phyloP scores from a whole-genome alignment of 2,888 invertebrate genomes.

The Tetrapedia diversipes region DNA sequence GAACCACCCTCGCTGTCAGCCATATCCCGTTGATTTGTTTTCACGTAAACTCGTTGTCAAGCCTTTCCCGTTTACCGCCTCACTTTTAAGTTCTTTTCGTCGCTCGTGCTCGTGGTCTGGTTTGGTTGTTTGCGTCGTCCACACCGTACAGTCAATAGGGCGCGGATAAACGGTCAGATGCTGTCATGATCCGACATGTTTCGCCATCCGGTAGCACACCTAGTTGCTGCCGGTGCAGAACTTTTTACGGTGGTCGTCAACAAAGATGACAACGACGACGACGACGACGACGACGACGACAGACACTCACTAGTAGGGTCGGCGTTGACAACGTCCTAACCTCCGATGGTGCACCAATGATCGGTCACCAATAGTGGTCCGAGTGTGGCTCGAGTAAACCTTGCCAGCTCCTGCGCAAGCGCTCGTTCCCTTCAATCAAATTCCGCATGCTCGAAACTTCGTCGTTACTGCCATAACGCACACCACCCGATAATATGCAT shows the following conservation, averaged over 20 bases:
- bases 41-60: constrained; percentile 54
- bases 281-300: constrained; percentile 24
- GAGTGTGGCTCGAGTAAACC: constrained; percentile 52
- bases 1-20: constrained; percentile 97
- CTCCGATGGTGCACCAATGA: constrained; percentile 60
- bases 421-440: constrained; percentile 68
- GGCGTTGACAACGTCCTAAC: constrained; percentile 49
- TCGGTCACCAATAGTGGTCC: constrained; percentile 64
- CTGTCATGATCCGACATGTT: constrained; percentile 52
- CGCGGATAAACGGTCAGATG: constrained; percentile 49
- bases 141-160: constrained; percentile 28
- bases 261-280: constrained; percentile 4
- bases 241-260: constrained; percentile 28
- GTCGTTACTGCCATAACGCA: constrained; percentile 43
- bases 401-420: constrained; percentile 64
- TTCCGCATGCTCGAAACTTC: constrained; percentile 69
- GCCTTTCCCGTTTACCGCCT: constrained; percentile 23
- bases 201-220: constrained; percentile 25
- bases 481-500: background rate
- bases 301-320: constrained; percentile 32
- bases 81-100: constrained; percentile 11
- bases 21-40: constrained; percentile 84
- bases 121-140: constrained; percentile 7
- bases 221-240: constrained; percentile 31
- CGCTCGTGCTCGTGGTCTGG: constrained; percentile 20